Evolutionary conservation across 1,140 invertebrate genomes (phyloP), one percentile per base, ranked within the genome.

Genomic region (Philotrypesis tridentata): DNA sequence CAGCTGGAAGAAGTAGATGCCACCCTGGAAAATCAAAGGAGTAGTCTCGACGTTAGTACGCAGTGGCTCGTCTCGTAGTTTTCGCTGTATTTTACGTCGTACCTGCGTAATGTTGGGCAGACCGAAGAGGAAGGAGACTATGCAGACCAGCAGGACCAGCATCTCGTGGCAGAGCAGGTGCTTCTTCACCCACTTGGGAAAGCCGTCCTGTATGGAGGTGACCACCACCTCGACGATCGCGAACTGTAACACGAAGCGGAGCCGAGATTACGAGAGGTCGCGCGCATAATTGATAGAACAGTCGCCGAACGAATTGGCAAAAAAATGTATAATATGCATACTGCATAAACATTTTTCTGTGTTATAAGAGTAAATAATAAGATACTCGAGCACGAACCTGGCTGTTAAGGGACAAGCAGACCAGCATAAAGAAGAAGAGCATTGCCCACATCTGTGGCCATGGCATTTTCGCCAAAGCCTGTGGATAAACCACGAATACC

Each of bases 1-100:
- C 43, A 98, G 90, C 93, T 97, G 96, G 89, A 98, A 98, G 87
- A 97, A 96, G 87, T 97, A 98, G 85, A 98, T 97, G 83, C 97
- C 97, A 84, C 97, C 97, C 95, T 96, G 89, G 21, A 61, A 75
- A 27, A 11, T n/a, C n/a, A n/a, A n/a, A n/a, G n/a, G n/a, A n/a
- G n/a, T n/a, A n/a, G n/a, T n/a, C n/a, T n/a, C n/a, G n/a, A n/a
- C n/a, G n/a, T n/a, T n/a, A n/a, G n/a, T n/a, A n/a, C n/a, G n/a
- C n/a, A n/a, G n/a, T n/a, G n/a, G n/a, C n/a, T n/a, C n/a, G n/a
- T n/a, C n/a, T n/a, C n/a, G n/a, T n/a, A n/a, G n/a, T n/a, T n/a
- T n/a, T n/a, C 33, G n/a, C 23, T 17, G 23, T 65, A 65, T 25
- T 12, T 11, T 17, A 12, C 63, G 23, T 37, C n/a, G n/a, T 91